A percentile compares a stretch with the other conserved stretches of the same genome.
phyloP scores from a whole-genome alignment of 1,140 invertebrate species.

The Ceratosolen fusciceps region DNA sequence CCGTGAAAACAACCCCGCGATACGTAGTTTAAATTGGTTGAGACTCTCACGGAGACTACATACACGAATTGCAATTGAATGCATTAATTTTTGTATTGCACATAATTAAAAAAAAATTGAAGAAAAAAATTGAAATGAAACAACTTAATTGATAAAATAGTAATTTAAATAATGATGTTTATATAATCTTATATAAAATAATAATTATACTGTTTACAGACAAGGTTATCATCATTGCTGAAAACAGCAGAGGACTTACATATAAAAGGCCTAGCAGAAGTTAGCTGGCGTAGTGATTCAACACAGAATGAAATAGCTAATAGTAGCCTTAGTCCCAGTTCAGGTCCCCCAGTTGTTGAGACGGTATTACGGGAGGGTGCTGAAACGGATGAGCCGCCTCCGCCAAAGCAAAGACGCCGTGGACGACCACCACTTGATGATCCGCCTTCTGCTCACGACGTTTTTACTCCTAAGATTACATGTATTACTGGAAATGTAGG shows the following conservation, averaged over 20 bases:
- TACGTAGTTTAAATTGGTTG: no score
- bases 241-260: conserved; percentile 93
- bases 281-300: conserved; percentile 82
- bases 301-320: conserved; percentile 66
- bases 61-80: no score
- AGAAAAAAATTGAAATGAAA: no score
- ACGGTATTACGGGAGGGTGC: conserved; percentile 69
- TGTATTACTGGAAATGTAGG: conserved; percentile 71
- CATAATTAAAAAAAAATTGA: no score
- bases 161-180: no score
- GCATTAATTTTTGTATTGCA: no score
- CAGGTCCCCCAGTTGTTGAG: conserved; percentile 58
- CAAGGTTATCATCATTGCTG: conserved; percentile 81
- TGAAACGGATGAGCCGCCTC: conserved; percentile 53
- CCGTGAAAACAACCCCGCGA: no score
- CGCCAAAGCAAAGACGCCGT: conserved; percentile 70
- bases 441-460: conserved; percentile 72
- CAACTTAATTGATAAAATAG: no score
- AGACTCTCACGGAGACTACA: no score
- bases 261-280: conserved; percentile 92
- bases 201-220: conserved; percentile 62
- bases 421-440: conserved; percentile 78
- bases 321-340: conserved; percentile 52
- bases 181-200: no score
- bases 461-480: conserved; percentile 73